Percentiles rank a stretch among this genome's conserved stretches.
These are phyloP conservation scores for Pseudomyrmex flavicornis DNA, from an alignment of 1,140 invertebrate genomes.

Conservation along the genomic window DNA sequence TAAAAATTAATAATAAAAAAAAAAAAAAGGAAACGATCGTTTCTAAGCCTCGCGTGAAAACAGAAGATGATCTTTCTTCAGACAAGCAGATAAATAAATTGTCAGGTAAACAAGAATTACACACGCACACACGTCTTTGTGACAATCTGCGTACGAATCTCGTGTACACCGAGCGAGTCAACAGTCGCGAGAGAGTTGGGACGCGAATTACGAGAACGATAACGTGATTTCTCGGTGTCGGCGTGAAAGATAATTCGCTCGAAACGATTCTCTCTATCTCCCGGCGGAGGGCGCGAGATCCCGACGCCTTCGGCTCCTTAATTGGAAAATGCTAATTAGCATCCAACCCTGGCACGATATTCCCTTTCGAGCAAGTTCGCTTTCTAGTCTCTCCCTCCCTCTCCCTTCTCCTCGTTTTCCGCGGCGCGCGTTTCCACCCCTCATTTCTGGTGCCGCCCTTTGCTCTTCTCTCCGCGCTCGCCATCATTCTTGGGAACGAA, in stretches of 20 bases:
- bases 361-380: conserved; percentile 67
- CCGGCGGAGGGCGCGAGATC: conserved; percentile 58
- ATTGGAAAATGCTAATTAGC: conserved; percentile 77
- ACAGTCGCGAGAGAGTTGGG: conserved; percentile 57
- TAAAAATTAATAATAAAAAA: background rate
- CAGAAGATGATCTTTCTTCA: background rate
- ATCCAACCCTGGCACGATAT: conserved; percentile 72
- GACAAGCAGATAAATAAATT: no score
- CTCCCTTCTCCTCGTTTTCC: background rate
- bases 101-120: background rate
- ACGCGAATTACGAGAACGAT: conserved; percentile 65
- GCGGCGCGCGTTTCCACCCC: background rate
- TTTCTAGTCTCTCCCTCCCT: conserved; percentile 42
- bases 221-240: conserved; percentile 73
- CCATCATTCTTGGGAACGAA: conserved; percentile 63
- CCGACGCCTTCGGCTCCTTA: conserved; percentile 70
- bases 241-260: conserved; percentile 71
- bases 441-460: conserved; percentile 33
- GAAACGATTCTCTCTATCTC: conserved; percentile 72
- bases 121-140: background rate
- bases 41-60: background rate
- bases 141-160: conserved; percentile 25
- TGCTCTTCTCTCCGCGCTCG: conserved; percentile 11
- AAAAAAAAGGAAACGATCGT: background rate
- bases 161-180: conserved; percentile 2